phyloP scores from a whole-genome alignment of 2,113 vertebrate species.

The Alexandromys fortis region DNA sequence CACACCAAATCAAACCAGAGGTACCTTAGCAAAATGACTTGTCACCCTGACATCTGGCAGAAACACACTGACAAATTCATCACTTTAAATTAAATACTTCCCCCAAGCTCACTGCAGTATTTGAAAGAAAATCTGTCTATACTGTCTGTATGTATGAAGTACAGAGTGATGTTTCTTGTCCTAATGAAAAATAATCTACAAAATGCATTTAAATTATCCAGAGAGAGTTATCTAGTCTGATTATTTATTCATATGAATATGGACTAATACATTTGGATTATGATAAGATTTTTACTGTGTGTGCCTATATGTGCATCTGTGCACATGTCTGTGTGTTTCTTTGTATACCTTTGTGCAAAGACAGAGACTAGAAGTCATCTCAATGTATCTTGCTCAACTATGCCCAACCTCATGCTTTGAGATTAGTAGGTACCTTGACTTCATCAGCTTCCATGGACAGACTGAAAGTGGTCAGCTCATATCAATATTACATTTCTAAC shows the following conservation, averaged over 20 bases:
- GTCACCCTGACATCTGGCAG: neutral
- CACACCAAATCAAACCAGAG: neutral
- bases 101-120: neutral
- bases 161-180: neutral
- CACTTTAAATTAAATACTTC: neutral
- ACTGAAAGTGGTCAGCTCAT: too few relatives aligned
- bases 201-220: neutral
- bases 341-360: neutral
- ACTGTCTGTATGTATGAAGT: rapidly evolving
- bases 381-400: neutral
- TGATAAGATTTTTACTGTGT: neutral
- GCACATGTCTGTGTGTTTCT: neutral
- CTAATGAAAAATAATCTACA: neutral
- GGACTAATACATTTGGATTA: neutral
- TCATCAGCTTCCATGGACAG: neutral
- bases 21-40: neutral
- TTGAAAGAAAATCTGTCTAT: neutral
- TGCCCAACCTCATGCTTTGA: neutral
- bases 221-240: neutral
- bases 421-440: too few relatives aligned
- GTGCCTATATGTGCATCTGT: neutral
- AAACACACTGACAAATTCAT: neutral
- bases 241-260: neutral
- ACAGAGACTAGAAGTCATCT: neutral
- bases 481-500: too few relatives aligned